Conservation (phyloP, 2,797 vertebrate species). For the Lepilemur septentrionalis region DNA sequence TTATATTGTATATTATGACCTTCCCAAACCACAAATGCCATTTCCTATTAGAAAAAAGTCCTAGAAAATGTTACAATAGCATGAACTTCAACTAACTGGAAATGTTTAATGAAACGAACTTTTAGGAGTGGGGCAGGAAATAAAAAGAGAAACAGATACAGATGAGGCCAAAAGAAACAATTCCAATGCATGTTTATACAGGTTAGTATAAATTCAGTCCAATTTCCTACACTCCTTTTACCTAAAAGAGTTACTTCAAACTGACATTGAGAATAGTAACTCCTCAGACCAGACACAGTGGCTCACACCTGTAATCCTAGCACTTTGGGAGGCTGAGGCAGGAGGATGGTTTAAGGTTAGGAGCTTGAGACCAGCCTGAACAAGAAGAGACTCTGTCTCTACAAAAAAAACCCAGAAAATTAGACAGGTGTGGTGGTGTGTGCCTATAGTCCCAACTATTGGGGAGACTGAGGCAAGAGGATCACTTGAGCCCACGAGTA, state of each 20-base stretch:
- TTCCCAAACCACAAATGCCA: constrained; percentile 27
- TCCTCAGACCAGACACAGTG: not conserved
- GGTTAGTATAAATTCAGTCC: not conserved
- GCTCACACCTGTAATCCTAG: not conserved
- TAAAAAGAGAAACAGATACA: not conserved
- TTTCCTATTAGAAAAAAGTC: not conserved
- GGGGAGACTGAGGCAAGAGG: not conserved
- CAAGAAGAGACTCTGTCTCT: not conserved
- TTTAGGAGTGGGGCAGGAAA: not conserved
- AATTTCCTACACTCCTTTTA: constrained; percentile 30
- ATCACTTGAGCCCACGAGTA: not conserved
- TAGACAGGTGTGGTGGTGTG: not conserved
- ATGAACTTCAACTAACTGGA: not conserved
- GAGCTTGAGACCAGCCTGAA: not conserved
- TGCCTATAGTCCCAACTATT: not conserved
- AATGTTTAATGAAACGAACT: constrained; percentile 16
- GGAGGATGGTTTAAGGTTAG: not conserved
- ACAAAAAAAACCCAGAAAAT: not conserved
- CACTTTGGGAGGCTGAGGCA: not conserved
- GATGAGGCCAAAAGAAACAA: not conserved
- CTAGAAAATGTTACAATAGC: not conserved
- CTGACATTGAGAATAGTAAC: not conserved
- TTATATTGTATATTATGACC: not conserved
- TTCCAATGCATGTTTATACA: not conserved
- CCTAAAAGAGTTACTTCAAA: constrained; percentile 45